A percentile compares a stretch with the other conserved stretches of the same genome.
These are phyloP conservation scores for Saturnia japonica DNA, from an alignment of 2,888 invertebrate species.

Conservation along the genomic window DNA sequence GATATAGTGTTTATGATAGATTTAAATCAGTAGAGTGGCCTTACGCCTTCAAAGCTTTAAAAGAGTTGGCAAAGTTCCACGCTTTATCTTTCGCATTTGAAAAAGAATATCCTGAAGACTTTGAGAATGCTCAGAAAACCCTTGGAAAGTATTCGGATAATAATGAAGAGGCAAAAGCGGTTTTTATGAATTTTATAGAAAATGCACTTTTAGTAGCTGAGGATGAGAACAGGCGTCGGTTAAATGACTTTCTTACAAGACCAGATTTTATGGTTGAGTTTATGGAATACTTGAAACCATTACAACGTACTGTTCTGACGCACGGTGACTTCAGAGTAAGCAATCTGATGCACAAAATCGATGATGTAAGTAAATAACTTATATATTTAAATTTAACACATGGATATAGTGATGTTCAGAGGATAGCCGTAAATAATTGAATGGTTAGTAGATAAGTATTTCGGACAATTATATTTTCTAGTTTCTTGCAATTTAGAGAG, in stretches of 20 bases:
- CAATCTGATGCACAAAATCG: conserved; percentile 22
- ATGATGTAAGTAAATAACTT: no score
- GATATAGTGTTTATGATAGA: no score
- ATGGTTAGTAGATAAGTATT: no score
- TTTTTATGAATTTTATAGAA: neutral
- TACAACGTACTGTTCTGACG: neutral
- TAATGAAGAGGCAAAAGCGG: neutral
- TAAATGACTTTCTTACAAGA: neutral
- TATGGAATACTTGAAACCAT: neutral
- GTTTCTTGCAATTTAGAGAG: no score
- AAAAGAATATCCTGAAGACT: neutral
- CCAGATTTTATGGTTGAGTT: neutral
- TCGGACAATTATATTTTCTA: no score
- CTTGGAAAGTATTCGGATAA: neutral
- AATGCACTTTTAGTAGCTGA: neutral
- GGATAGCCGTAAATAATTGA: no score
- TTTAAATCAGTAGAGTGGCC: no score
- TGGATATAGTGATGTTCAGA: no score
- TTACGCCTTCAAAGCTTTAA: neutral
- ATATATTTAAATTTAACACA: no score
- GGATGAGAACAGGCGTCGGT: neutral
- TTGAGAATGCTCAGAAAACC: neutral
- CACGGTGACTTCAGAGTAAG: conserved; percentile 18
- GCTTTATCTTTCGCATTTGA: neutral
- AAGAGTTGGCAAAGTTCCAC: conserved; percentile 5